Evolutionary conservation across 1,140 invertebrate species (phyloP).

Genomic region (Solen grandis): DNA sequence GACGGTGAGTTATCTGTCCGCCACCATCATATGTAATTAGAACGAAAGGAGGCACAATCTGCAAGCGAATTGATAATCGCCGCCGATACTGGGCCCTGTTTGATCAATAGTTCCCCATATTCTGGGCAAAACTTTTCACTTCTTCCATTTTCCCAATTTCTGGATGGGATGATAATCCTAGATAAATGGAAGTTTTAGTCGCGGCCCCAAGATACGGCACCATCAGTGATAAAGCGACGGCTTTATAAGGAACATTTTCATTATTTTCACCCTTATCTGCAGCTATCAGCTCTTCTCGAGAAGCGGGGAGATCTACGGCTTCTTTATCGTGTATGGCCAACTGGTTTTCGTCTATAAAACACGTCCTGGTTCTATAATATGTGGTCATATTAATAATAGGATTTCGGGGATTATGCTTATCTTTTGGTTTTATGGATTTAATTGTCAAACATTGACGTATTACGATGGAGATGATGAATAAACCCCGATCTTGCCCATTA

Average conservation of each 20-base stretch:
- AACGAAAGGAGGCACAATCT: slow-evolving; percentile 31
- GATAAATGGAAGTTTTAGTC: slow-evolving; percentile 55
- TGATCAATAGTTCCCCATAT: slow-evolving; percentile 50
- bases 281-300: slow-evolving; percentile 30
- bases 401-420: slow-evolving; percentile 48
- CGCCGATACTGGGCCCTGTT: slow-evolving; percentile 19
- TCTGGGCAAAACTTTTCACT: slow-evolving; percentile 28
- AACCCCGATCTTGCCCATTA: not conserved
- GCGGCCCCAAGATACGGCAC: slow-evolving; percentile 40
- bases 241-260: slow-evolving; percentile 55
- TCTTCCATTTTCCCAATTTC: slow-evolving; percentile 52
- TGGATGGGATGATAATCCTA: slow-evolving; percentile 52
- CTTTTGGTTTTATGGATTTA: slow-evolving; percentile 48
- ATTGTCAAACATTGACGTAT: slow-evolving; percentile 49
- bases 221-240: slow-evolving; percentile 51
- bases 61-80: slow-evolving; percentile 38
- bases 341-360: slow-evolving; percentile 46
- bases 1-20: slow-evolving; percentile 20
- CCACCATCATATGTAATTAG: slow-evolving; percentile 54
- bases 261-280: slow-evolving; percentile 50
- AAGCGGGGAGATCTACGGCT: slow-evolving; percentile 13
- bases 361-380: slow-evolving; percentile 37
- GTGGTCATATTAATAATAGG: slow-evolving; percentile 52
- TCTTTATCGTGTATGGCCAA: slow-evolving; percentile 39
- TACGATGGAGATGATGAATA: slow-evolving; percentile 30